phyloP scores from a whole-genome alignment of 2,797 vertebrate species.

The Xiphophorus birchmanni region DNA sequence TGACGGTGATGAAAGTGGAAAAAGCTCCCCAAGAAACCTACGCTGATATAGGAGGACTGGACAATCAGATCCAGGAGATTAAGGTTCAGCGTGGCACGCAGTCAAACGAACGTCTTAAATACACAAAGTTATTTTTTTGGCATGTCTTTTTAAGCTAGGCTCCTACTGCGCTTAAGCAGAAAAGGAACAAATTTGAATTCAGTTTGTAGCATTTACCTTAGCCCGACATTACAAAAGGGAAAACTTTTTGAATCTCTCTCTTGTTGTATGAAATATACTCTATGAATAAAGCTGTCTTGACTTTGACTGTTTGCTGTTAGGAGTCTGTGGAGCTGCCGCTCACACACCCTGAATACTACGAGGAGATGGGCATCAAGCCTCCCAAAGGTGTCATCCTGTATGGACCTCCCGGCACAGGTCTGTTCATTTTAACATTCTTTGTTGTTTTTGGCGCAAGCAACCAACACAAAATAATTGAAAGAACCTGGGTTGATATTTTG shows the following conservation, averaged over 20 bases:
- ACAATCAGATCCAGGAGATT: constrained; percentile 98
- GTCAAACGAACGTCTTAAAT: neutral
- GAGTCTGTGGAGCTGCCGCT: constrained; percentile 98
- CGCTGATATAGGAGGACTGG: constrained; percentile 95
- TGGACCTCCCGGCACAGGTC: constrained; percentile 96
- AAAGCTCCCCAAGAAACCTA: constrained; percentile 98
- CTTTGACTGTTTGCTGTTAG: constrained; percentile 67
- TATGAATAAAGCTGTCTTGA: neutral
- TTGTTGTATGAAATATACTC: neutral
- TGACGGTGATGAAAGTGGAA: constrained; percentile 99
- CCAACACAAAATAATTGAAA: neutral
- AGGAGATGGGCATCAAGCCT: constrained; percentile 99
- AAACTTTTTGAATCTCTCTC: neutral
- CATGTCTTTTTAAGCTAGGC: neutral
- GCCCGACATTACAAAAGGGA: neutral
- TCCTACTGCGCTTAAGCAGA: neutral
- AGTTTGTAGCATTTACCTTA: neutral
- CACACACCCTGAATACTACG: constrained; percentile 97
- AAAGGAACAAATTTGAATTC: neutral
- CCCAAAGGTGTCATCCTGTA: constrained; percentile 98
- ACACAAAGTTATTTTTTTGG: neutral
- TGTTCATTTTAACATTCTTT: constrained; percentile 7
- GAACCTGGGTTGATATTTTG: neutral
- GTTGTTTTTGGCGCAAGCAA: neutral
- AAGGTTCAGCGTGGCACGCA: constrained; percentile 80